Conservation (phyloP, 1,140 invertebrate species). For the Tetranychus cinnabarinus region DNA sequence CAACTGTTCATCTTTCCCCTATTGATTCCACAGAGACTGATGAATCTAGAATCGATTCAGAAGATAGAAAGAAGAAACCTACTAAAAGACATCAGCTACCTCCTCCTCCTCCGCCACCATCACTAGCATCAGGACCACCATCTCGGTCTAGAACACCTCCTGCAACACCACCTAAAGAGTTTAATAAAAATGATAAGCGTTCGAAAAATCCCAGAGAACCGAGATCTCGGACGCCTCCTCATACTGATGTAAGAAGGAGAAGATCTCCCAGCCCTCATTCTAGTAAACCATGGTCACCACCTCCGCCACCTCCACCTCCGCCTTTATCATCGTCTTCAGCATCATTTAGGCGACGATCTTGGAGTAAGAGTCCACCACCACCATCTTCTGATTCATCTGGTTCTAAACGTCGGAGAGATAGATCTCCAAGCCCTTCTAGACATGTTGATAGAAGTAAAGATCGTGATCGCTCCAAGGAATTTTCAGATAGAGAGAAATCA, state of each 20-base stretch:
- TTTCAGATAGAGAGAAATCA: no score
- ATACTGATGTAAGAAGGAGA: background rate
- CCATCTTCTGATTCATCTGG: background rate
- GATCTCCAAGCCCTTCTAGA: background rate
- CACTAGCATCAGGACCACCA: background rate
- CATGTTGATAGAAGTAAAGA: no score
- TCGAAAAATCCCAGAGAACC: background rate
- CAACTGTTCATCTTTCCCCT: background rate
- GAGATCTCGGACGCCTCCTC: conserved; percentile 2
- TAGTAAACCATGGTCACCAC: background rate
- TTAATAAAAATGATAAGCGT: background rate
- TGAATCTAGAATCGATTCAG: background rate
- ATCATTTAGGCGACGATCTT: background rate
- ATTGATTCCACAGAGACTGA: background rate
- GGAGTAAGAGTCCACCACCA: background rate
- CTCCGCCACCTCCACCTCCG: background rate
- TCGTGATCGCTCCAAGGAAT: no score
- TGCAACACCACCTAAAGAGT: no score
- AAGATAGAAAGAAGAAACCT: background rate
- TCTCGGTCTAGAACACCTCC: background rate
- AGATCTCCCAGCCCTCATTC: background rate
- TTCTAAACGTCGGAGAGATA: background rate
- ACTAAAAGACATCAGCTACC: background rate
- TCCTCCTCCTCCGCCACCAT: background rate
- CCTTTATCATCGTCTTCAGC: background rate